Evolutionary conservation across 1,140 invertebrate genomes (phyloP).

Genomic region (Drosophila tropicalis): DNA sequence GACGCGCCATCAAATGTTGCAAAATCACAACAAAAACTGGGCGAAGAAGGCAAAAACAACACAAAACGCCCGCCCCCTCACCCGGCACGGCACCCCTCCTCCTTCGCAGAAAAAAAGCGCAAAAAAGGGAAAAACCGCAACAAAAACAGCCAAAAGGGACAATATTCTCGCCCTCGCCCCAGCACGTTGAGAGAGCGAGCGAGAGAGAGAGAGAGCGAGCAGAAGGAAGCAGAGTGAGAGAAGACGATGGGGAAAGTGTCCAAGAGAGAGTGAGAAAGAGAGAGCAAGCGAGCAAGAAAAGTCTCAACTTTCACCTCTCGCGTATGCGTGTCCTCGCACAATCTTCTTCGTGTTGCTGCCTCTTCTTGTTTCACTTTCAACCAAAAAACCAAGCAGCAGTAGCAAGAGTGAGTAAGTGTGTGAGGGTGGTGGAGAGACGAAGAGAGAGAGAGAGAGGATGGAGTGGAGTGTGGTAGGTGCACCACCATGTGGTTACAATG

Average conservation of each 20-base stretch:
- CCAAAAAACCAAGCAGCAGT: conserved; percentile 13
- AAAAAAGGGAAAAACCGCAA: conserved; percentile 54
- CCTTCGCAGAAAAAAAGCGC: conserved; percentile 28
- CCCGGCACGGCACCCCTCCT: too few species aligned
- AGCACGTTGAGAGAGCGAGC: background rate
- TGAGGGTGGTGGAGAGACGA: background rate
- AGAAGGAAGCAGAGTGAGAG: conserved; percentile 21
- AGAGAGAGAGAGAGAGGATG: conserved; percentile 3
- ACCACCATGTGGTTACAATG: conserved; percentile 60
- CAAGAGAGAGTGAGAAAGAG: background rate
- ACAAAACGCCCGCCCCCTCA: conserved; percentile 6
- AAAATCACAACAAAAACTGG: conserved; percentile 33
- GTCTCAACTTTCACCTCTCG: conserved; percentile 60
- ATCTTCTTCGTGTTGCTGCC: conserved; percentile 59
- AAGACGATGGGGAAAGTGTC: conserved; percentile 24
- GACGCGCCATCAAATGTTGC: conserved; percentile 56
- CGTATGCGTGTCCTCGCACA: conserved; percentile 62
- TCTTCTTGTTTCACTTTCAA: conserved; percentile 68
- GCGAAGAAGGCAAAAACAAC: conserved; percentile 28
- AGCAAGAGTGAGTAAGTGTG: background rate
- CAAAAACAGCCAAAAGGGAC: conserved; percentile 68
- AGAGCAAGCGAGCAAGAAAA: conserved; percentile 35
- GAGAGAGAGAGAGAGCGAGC: background rate
- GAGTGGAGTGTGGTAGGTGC: background rate
- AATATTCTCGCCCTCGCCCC: conserved; percentile 47